phyloP scores from a whole-genome alignment of 2,888 invertebrate genomes.

The Platycheirus rosarum region DNA sequence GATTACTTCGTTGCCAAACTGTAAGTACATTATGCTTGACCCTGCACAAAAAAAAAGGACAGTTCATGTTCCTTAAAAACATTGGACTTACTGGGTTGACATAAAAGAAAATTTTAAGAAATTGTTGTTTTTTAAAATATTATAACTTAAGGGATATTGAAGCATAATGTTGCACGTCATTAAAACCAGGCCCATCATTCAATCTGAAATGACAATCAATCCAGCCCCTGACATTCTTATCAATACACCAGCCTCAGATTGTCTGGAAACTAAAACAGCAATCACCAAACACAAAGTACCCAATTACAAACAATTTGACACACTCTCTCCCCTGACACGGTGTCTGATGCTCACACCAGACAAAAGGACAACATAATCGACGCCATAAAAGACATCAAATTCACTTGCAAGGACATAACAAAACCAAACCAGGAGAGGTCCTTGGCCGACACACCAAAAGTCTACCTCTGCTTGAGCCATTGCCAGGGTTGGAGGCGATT shows the following conservation, averaged over 20 bases:
- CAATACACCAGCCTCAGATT: constrained; percentile 31
- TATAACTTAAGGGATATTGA: no score
- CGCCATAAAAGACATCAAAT: constrained; percentile 71
- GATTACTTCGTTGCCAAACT: no score
- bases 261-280: constrained; percentile 52
- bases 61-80: no score
- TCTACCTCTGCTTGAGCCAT: constrained; percentile 39
- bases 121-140: no score
- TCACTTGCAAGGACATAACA: constrained; percentile 69
- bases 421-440: constrained; percentile 24
- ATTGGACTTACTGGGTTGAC: no score
- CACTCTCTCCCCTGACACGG: constrained; percentile 62
- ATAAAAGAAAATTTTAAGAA: no score
- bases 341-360: constrained; percentile 40
- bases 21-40: no score
- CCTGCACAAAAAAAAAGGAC: no score
- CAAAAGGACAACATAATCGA: constrained; percentile 70
- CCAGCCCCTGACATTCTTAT: constrained; percentile 13
- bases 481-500: constrained; percentile 54
- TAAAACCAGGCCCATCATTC: constrained; percentile 24
- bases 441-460: neutral
- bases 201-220: constrained; percentile 49
- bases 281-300: constrained; percentile 70
- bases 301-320: constrained; percentile 74
- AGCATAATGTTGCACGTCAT: no score